Evolutionary conservation across 2,888 invertebrate species (phyloP), one percentile per base, ranked within the genome.

Genomic region (Erebia ligea): DNA sequence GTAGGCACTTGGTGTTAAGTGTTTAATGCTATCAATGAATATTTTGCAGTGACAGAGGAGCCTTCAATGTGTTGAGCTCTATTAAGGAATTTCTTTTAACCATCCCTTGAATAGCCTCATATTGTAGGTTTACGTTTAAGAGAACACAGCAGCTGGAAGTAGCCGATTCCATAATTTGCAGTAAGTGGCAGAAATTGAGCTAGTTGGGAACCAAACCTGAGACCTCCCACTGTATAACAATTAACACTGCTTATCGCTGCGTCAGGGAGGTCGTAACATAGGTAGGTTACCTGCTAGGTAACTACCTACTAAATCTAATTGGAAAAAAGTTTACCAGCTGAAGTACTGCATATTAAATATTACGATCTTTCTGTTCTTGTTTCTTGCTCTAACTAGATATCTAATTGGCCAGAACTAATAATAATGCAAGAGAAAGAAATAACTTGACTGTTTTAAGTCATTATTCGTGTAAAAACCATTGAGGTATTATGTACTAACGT

Each of bases 371-470:
- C 45, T 66, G 5, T 70, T 74, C 68, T 70, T 78, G 42, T 50
- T 70, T 70, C 70, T 70, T 78, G 57, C 62, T 69, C 66, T 68
- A 71, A 79, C 76, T 75, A 80, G 69, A 78, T 76, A 74, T 76
- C 73, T 79, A 82, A 83, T 82, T 82, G 78, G 77, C 74, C 76
- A 77, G 78, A 83, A 81, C 79, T 78, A 77, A 79, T 73, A 77
- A 77, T 75, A 80, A 76, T 76, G 73, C 72, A 76, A 75, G 76
- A 74, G 73, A 74, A 78, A 69, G 58, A 70, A 61, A 67, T 65
- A 61, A 68, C 67, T 71, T 68, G 65, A 61, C 61, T 67, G 58
- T 72, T 74, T 72, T 70, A 61, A 62, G 50, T 21, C 65, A 34
- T 66, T 52, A 68, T 40, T 67, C 66, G 19, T 4, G 45, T 62